A percentile compares a stretch with the other conserved stretches of the same genome.
Evolutionary conservation across 2,113 vertebrate species (phyloP).

Genomic region (Sorex fumeus): DNA sequence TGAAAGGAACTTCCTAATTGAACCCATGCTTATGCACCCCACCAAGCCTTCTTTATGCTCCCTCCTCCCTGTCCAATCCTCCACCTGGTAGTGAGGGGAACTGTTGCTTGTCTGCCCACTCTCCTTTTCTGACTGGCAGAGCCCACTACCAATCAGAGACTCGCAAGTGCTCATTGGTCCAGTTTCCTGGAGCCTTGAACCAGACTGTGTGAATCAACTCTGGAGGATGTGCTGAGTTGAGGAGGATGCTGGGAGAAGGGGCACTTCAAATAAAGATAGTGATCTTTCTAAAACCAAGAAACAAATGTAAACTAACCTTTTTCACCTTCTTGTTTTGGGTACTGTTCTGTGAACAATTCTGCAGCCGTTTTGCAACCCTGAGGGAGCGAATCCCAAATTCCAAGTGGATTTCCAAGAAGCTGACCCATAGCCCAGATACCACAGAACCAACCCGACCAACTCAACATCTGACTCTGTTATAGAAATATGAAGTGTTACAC

Average conservation of each 20-base stretch:
- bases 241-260: background rate
- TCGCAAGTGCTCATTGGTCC: background rate
- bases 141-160: background rate
- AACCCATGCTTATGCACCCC: background rate
- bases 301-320: background rate
- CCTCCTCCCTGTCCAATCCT: background rate
- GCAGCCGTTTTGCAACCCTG: background rate
- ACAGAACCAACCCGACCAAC: background rate
- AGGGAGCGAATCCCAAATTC: background rate
- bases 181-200: background rate
- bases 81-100: background rate
- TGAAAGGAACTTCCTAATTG: background rate
- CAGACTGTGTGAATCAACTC: background rate
- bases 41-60: accelerated
- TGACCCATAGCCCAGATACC: background rate
- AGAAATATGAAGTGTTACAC: background rate
- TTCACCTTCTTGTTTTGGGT: background rate
- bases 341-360: background rate
- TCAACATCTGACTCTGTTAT: background rate
- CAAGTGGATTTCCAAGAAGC: background rate
- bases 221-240: background rate
- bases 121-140: background rate
- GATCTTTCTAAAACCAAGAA: background rate
- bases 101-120: accelerated
- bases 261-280: background rate